Conservation (phyloP, 2,888 invertebrate species). For the Amphipoea lucens region DNA sequence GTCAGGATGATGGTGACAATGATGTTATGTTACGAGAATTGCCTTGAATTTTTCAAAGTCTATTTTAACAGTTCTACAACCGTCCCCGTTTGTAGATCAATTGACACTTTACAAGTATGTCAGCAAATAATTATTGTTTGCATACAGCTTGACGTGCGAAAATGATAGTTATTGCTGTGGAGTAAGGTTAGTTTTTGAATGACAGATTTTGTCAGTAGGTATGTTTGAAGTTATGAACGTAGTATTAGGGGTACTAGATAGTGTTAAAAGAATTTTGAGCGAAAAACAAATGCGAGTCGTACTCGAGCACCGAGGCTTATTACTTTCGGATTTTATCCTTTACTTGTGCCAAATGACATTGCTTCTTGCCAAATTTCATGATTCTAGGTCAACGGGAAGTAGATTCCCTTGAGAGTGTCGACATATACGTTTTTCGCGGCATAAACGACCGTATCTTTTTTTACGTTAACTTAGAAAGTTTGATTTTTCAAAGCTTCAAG, state of each 20-base stretch:
- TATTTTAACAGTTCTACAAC: slow-evolving; percentile 19
- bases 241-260: slow-evolving; percentile 2
- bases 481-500: too few relatives aligned
- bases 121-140: slow-evolving; percentile 27
- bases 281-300: too few relatives aligned
- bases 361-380: too few relatives aligned
- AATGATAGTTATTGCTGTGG: accelerated
- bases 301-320: too few relatives aligned
- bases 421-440: too few relatives aligned
- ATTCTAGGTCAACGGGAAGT: too few relatives aligned
- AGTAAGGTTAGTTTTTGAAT: neutral
- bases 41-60: slow-evolving; percentile 6
- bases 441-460: too few relatives aligned
- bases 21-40: neutral
- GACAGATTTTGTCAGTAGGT: neutral
- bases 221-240: neutral
- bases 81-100: slow-evolving; percentile 32
- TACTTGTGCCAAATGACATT: too few relatives aligned
- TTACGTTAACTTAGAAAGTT: too few relatives aligned
- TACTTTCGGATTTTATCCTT: too few relatives aligned
- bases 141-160: neutral
- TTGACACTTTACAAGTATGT: slow-evolving; percentile 42
- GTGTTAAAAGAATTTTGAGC: neutral
- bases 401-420: too few relatives aligned
- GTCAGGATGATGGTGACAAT: too few relatives aligned